These are phyloP conservation scores for Pollenia amentaria DNA, from an alignment of 2,888 invertebrate species.

Conservation along the genomic window DNA sequence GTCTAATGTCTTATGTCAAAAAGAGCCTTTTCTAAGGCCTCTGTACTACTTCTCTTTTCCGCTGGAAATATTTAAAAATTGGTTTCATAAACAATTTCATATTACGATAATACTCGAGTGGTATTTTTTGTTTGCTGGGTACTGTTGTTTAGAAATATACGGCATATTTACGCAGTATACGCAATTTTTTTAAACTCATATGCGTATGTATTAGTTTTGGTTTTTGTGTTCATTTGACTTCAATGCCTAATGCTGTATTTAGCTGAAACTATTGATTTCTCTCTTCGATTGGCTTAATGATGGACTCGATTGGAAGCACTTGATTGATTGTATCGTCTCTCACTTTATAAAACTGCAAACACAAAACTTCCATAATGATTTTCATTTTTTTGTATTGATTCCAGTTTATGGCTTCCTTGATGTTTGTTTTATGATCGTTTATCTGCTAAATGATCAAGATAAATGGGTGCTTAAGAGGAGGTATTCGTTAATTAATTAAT, in stretches of 20 bases:
- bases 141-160: too few relatives aligned
- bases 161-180: too few relatives aligned
- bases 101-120: too few relatives aligned
- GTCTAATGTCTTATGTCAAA: too few relatives aligned
- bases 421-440: constrained; percentile 67
- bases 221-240: constrained; percentile 47
- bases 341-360: constrained; percentile 81
- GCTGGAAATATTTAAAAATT: too few relatives aligned
- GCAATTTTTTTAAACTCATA: too few relatives aligned
- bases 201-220: background rate
- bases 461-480: constrained; percentile 69
- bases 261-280: constrained; percentile 3
- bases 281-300: constrained; percentile 60
- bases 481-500: constrained; percentile 65
- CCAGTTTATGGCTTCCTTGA: constrained; percentile 56
- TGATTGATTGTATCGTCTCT: constrained; percentile 82
- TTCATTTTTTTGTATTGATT: constrained; percentile 30
- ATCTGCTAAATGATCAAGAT: constrained; percentile 67
- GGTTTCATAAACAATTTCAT: too few relatives aligned
- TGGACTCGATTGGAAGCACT: constrained; percentile 75
- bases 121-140: too few relatives aligned
- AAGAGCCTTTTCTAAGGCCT: too few relatives aligned
- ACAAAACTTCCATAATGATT: constrained; percentile 36
- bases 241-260: constrained; percentile 19
- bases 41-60: too few relatives aligned